Base-by-base conservation (phyloP, 2,113 vertebrate genomes). In the Oplegnathus fasciatus region DNA sequence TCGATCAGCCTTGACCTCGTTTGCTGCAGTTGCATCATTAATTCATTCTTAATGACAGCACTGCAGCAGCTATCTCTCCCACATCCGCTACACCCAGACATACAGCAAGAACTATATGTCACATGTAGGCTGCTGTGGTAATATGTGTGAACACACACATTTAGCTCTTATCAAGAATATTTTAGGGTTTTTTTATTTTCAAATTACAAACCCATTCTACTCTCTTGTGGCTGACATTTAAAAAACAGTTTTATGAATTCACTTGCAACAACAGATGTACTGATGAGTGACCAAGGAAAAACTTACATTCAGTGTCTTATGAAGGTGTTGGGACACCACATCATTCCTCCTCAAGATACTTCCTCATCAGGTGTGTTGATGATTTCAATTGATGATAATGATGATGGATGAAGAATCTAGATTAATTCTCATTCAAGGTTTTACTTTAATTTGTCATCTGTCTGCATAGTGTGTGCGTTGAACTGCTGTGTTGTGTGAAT, bases 1-100 rank as follows among this genome's bases (percentile, higher is more conserved):
- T 61, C 32, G 0, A 24, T 72, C 67, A 78, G 61, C 73, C 30
- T 46, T 73, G 68, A 68, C 61, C 61, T 86, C 37, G 40, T 79
- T 68, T 61, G 14, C 55, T 54, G 73, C 40, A 65, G 66, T 52
- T 50, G 60, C 42, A 61, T 73, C 54, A 73, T 37, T 66, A 18
- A 77, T 70, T 76, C 4, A 46, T 57, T 71, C 11, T 48, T 65
- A 58, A 70, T 69, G 22, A 20, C 57, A 42, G 48, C 64, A 46
- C 22, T 57, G 64, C 70, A 74, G 77, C 26, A 67, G n/a, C 30
- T 20, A 17, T 48, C 37, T 26, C 34, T 46, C 28, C 26, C n/a
- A 67, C 61, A 60, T 50, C 52, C 50, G 30, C 42, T 28, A 26
- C 62, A 48, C 26, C 14, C 75, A 17, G n/a, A n/a, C n/a, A n/a